Base-by-base conservation (phyloP, 2,888 invertebrate species). In the Eupeodes latifasciatus region DNA sequence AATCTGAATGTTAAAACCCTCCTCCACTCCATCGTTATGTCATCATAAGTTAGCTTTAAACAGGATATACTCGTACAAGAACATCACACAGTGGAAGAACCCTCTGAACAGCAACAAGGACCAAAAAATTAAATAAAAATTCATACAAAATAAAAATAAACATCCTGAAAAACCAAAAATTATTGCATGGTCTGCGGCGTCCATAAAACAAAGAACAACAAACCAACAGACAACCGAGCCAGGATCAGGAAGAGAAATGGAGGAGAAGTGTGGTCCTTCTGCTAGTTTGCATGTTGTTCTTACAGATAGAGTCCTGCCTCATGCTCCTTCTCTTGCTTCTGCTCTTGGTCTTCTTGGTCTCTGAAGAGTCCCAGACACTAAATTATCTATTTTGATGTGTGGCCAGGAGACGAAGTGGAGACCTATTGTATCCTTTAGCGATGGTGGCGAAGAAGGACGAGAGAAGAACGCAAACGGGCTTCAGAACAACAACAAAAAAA, bases 131-230 rank as follows among this genome's bases (percentile, higher is more conserved):
- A 40, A 11, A 78, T 67, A 34, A 81, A 19, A 27, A 55, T 57
- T 40, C 40, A 14, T 27, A 19, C 55, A 5, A 19, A 11, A 61
- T 27, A 27, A 27, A 27, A 27, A 27, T 27, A 64, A 69, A 81
- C 47, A 81, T 81, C 77, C 81, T 78, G 81, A 55, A 71, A 27
- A 88, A 88, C 88, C 88, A 75, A 71, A 88, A 85, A 88, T 88
- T 77, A 88, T 85, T 88, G 88, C 80, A 84, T 47, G 84, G 80
- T 80, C 67, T 87, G 87, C 69, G 87, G 87, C 77, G 72, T 69
- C 71, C 71, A 84, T 85, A 81, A 81, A 85, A 81, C 81, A 88
- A 78, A 81, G 84, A 81, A 80, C 74, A 88, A 85, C 85, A 81
- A 75, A 76, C 76, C 77, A 59, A 55, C 55, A 5, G 19, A 55